Conservation (phyloP, 2,888 invertebrate species). For the Unio delphinus region DNA sequence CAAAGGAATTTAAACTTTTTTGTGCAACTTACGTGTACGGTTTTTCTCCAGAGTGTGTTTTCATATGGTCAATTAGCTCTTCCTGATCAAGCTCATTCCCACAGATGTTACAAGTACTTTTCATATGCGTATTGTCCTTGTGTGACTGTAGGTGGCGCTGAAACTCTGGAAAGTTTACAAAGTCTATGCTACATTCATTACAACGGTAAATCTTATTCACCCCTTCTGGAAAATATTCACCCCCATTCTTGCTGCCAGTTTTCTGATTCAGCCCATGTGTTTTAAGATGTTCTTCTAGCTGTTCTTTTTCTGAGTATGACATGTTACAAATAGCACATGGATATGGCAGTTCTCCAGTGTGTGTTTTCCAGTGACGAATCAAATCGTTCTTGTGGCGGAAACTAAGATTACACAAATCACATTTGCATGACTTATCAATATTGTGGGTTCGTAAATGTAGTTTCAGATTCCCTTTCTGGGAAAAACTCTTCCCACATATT, state of each 20-base stretch:
- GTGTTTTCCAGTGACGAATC: constrained; percentile 12
- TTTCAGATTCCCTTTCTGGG: constrained; percentile 26
- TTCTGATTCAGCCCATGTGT: no score
- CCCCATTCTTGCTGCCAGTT: no score
- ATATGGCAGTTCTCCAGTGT: background rate
- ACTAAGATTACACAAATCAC: constrained; percentile 8
- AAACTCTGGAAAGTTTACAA: constrained; percentile 13
- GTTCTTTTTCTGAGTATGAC: no score
- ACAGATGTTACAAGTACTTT: constrained; percentile 12
- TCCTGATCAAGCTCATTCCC: constrained; percentile 4
- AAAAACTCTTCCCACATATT: constrained; percentile 17
- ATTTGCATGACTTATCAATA: constrained; percentile 2
- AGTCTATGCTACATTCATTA: constrained; percentile 14
- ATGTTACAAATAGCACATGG: no score
- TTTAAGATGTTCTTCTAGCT: no score
- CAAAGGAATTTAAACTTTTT: no score
- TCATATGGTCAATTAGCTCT: constrained; percentile 13
- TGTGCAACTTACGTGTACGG: constrained; percentile 10
- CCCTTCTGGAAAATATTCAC: no score
- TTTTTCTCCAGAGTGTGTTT: constrained; percentile 12
- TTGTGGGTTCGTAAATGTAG: constrained; percentile 5
- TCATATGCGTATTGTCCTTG: background rate
- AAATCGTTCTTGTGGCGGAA: constrained; percentile 14
- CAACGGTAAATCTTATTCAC: constrained; percentile 15
- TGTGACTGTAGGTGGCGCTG: constrained; percentile 15